These are phyloP conservation scores for Panopea generosa DNA, from an alignment of 2,888 invertebrate species.

Conservation along the genomic window DNA sequence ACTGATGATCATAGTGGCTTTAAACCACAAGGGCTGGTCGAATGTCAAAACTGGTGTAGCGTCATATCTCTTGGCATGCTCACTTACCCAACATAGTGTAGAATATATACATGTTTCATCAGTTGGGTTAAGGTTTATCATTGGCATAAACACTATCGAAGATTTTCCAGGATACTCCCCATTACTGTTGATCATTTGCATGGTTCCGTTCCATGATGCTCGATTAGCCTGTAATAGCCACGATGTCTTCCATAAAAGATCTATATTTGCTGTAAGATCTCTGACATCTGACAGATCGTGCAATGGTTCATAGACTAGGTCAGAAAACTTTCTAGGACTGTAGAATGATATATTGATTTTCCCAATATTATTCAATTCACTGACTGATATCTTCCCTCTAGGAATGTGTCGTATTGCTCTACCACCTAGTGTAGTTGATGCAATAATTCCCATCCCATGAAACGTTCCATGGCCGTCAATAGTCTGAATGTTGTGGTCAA, in stretches of 20 bases:
- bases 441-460: conserved; percentile 60
- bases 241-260: conserved; percentile 19
- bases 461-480: conserved; percentile 66
- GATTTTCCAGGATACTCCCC: conserved; percentile 5
- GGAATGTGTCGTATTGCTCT: conserved; percentile 15
- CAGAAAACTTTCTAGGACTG: neutral
- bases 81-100: conserved; percentile 50
- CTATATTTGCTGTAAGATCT: too few species aligned
- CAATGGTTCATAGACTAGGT: neutral
- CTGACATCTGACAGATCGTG: neutral
- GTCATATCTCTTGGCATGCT: conserved; percentile 33
- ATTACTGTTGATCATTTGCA: conserved; percentile 17
- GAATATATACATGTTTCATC: conserved; percentile 31
- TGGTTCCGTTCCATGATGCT: conserved; percentile 22
- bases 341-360: conserved; percentile 9
- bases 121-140: conserved; percentile 59
- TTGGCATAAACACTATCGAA: conserved; percentile 45
- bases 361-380: neutral
- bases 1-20: conserved; percentile 17
- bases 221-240: neutral
- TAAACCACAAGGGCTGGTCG: conserved; percentile 49
- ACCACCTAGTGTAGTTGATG: conserved; percentile 35
- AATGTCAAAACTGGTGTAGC: conserved; percentile 47
- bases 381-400: neutral
- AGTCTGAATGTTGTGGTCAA: conserved; percentile 69